Evolutionary conservation across 2,888 invertebrate species (phyloP), one percentile per base, ranked within the genome.

Genomic region (Hecatera dysodea): DNA sequence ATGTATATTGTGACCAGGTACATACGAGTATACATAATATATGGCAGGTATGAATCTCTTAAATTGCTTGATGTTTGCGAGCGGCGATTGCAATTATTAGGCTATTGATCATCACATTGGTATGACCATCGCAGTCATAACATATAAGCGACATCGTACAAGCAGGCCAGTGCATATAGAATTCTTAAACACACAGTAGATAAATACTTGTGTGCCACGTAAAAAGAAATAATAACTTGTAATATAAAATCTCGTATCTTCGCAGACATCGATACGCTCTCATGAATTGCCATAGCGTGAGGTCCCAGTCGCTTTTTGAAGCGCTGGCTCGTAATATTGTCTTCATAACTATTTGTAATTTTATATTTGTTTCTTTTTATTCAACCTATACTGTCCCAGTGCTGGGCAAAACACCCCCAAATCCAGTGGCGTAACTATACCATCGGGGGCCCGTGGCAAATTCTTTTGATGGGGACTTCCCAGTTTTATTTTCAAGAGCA

Each of bases 1-100:
- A n/a, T n/a, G 6, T 29, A 29, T 29, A 15, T 15, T 44, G 12
- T 53, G 70, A 48, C 22, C 19, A 19, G 22, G 27, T 24, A 56
- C 29, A 19, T 56, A 48, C n/a, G 6, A 42, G n/a, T 29, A 29
- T 24, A 24, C 62, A 19, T 39, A 39, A 19, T 5, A 9, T 42
- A 7, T 57, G 57, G 27, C 19, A 36, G 50, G 7, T 42, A 19
- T 60, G 33, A 27, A 70, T 33, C n/a, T 44, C 15, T 44, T 33
- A 27, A 52, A 52, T 33, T 44, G 42, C 33, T 42, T 57, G 24
- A 57, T 42, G 48, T 33, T 17, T 59, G 39, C n/a, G 24, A 52
- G 15, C 39, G 8, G 39, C 39, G 24, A 15, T n/a, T n/a, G 39
- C 72, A 52, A 42, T 50, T 42, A 52, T 60, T 72, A 36, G 33